Evolutionary conservation across 2,797 vertebrate species (phyloP), one percentile per base, ranked within the genome.

Genomic region (Aselliscus stoliczkanus): DNA sequence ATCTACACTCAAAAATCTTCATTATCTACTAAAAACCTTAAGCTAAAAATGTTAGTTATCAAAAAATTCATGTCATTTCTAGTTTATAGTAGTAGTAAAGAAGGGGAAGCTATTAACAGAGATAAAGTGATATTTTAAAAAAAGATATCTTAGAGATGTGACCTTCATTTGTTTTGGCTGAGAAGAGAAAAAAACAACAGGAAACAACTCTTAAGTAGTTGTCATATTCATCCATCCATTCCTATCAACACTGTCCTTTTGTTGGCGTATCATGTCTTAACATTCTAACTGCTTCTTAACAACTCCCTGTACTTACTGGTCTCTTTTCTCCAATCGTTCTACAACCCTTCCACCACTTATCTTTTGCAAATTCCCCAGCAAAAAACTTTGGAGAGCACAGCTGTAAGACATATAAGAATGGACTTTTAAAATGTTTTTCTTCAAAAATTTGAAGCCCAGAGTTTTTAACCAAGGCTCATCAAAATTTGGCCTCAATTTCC

Each of bases 371-470:
- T 75, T 93, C 6, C 17, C 17, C 25, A 93, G 42, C 1, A 21
- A 21, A 54, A 84, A 80, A 39, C 31, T 37, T 17, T 70, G 50
- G 34, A 27, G 11, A 79, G 18, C 23, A 77, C 17, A 93, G 69
- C 5, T 88, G 5, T 58, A 85, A 84, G 31, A 88, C 23, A 84
- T 23, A 44, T 4, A 96, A 67, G 92, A 82, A 86, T 5, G 73
- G 21, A 81, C 15, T 90, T 85, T 69, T 80, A 73, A 82, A 95
- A 94, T 83, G 12, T 69, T 23, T 31, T 91, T 8, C 14, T 95
- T 92, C 20, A 94, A 93, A 95, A 93, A 8, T 64, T 85, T 96
- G 88, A 91, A 94, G 39, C 34, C 7, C 23, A 56, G 31, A 91
- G 23, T 76, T 92, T 69, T 96, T 94, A 86, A 88, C 13, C 47